Evolutionary conservation across 2,888 invertebrate species (phyloP).

Genomic region (Drosophila demipolita): DNA sequence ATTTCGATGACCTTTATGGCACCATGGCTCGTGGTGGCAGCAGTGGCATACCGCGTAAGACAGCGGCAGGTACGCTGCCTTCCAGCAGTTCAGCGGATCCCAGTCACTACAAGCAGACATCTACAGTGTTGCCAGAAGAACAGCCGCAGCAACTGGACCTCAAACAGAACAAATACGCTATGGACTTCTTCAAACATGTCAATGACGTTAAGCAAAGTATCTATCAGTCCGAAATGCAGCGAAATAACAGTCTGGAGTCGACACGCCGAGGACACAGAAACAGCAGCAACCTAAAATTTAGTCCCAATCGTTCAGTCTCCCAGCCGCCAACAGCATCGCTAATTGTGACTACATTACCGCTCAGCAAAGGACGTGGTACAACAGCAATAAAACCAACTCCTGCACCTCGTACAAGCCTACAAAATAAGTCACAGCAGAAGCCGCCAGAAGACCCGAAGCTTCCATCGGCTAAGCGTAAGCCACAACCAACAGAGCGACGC

Average conservation of each 20-base stretch:
- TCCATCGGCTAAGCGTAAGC: slow-evolving; percentile 44
- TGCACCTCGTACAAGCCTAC: slow-evolving; percentile 77
- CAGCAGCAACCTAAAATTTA: slow-evolving; percentile 24
- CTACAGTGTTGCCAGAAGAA: slow-evolving; percentile 34
- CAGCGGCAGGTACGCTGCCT: slow-evolving; percentile 80
- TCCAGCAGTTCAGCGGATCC: slow-evolving; percentile 58
- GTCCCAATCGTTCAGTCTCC: slow-evolving; percentile 57
- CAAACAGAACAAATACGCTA: slow-evolving; percentile 85
- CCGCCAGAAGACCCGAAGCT: slow-evolving; percentile 18
- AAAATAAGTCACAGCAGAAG: slow-evolving; percentile 50
- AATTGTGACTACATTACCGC: slow-evolving; percentile 75
- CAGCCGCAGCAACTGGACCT: slow-evolving; percentile 76
- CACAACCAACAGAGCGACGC: slow-evolving; percentile 57
- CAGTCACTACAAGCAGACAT: slow-evolving; percentile 25
- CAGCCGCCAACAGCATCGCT: slow-evolving; percentile 41
- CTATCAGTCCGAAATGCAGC: slow-evolving; percentile 84
- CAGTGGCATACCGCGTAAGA: slow-evolving; percentile 81
- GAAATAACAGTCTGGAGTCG: slow-evolving; percentile 70
- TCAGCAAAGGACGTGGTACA: slow-evolving; percentile 78
- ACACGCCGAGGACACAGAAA: slow-evolving; percentile 40
- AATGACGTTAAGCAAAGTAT: slow-evolving; percentile 85
- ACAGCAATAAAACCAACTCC: slow-evolving; percentile 74
- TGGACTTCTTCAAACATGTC: slow-evolving; percentile 85
- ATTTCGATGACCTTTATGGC: slow-evolving; percentile 84
- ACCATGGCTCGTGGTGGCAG: slow-evolving; percentile 67